Base-by-base conservation (phyloP, 2,113 vertebrate genomes). In the Nicator chloris region DNA sequence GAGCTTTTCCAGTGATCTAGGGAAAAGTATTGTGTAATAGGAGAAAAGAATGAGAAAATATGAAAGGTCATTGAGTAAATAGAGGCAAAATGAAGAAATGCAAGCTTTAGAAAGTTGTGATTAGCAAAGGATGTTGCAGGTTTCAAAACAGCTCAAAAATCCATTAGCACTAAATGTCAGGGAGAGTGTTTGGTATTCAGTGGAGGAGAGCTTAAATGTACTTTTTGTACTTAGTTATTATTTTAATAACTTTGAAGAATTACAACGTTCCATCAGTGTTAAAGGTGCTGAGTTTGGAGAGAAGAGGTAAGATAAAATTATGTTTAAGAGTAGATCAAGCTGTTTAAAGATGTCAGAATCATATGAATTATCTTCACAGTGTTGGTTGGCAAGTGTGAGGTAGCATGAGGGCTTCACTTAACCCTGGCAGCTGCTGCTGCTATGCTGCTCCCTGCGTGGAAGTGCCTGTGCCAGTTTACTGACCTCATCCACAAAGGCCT, bases 361-460 rank as follows among this genome's bases (percentile, higher is more conserved):
- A 9, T 22, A 20, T 0, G 7, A 53, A 28, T 40, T 39, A 13
- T 5, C 20, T 91, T 84, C 15, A 22, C 2, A 3, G 45, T 13
- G 1, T 10, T 1, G 23, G 13, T n/a, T 56, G 87, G 13, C n/a
- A 53, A 12, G 14, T 35, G 5, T 19, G 45, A 88, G 31, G 23
- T 15, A 61, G 44, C 0, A 1, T 45, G 53, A 60, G 27, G 21
- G 9, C 18, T 86, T 82, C 7, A 1, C 12, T 49, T 53, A 30
- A 11, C 50, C 21, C 12, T 14, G 20, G 13, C 30, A 27, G 1
- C 31, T 49, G 7, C 27, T 64, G 14, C 45, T 84, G 21, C 31
- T 42, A 1, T 24, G 0, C 7, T 72, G 20, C 21, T 76, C 30
- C 30, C 44, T 45, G 56, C 1, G 0, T 39, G 18, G 26, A 45